Conservation (phyloP, 1,140 invertebrate genomes). For the Drosophila hydei region DNA sequence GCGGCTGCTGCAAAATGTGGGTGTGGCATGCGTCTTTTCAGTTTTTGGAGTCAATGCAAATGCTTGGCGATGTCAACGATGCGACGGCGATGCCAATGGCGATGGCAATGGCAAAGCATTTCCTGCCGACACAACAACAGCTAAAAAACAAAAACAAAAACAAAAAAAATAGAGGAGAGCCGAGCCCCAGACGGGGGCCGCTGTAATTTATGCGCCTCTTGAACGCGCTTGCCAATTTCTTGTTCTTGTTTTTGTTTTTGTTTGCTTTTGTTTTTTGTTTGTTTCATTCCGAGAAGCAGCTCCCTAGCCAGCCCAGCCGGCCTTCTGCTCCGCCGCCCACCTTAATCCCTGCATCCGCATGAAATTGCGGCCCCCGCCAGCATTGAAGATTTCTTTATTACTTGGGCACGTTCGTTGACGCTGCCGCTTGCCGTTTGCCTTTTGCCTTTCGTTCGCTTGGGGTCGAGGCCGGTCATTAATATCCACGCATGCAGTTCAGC, state of each 20-base stretch:
- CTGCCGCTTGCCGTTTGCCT: conserved; percentile 9
- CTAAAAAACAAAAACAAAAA: conserved; percentile 20
- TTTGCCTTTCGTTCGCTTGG: conserved; percentile 46
- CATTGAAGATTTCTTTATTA: conserved; percentile 80
- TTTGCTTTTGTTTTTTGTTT: conserved; percentile 7
- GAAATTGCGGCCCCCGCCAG: conserved; percentile 63
- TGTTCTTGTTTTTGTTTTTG: conserved; percentile 35
- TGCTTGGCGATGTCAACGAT: conserved; percentile 66
- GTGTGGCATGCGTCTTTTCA: conserved; percentile 27
- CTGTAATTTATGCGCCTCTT: conserved; percentile 79
- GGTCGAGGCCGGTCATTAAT: conserved; percentile 83
- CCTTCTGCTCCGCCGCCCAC: conserved; percentile 6
- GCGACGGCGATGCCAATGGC: conserved; percentile 36
- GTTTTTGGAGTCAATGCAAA: conserved; percentile 33
- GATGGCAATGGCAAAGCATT: conserved; percentile 52
- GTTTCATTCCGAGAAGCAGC: conserved; percentile 61
- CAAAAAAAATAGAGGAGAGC: conserved; percentile 27
- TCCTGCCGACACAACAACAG: conserved; percentile 51
- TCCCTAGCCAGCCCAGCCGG: background rate
- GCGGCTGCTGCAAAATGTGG: conserved; percentile 15
- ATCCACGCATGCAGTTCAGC: conserved; percentile 74
- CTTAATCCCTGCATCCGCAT: conserved; percentile 48
- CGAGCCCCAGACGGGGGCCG: conserved; percentile 16
- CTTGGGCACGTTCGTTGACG: conserved; percentile 74
- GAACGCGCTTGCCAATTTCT: conserved; percentile 77